Evolutionary conservation across 2,888 invertebrate species (phyloP).

Genomic region (Piscicola geometra): DNA sequence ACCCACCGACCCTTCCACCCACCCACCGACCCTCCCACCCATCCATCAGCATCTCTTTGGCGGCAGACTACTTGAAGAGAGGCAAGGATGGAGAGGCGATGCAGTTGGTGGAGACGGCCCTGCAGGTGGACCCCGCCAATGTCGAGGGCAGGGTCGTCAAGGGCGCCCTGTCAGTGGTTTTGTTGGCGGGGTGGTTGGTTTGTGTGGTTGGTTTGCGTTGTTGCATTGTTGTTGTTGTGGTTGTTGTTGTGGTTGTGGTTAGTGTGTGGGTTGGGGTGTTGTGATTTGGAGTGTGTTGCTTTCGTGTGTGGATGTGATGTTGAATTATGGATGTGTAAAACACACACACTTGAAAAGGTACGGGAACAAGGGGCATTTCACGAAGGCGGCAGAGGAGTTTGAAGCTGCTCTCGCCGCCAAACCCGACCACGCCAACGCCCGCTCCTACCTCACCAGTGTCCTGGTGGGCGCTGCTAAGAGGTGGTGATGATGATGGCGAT

Average conservation of each 20-base stretch:
- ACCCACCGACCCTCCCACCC: not conserved
- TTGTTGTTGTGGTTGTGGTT: too few species aligned
- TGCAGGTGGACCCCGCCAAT: conserved; percentile 62
- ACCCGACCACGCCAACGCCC: conserved; percentile 83
- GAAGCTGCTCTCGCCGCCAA: conserved; percentile 82
- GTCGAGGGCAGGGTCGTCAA: conserved; percentile 73
- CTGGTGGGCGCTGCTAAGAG: conserved; percentile 76
- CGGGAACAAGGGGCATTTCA: conserved; percentile 86
- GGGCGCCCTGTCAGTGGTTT: conserved; percentile 68
- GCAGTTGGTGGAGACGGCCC: conserved; percentile 52
- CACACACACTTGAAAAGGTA: conserved; percentile 57
- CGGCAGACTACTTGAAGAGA: conserved; percentile 87
- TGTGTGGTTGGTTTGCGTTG: too few species aligned
- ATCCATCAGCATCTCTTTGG: conserved; percentile 76
- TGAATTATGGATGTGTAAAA: too few species aligned
- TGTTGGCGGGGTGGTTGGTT: too few species aligned
- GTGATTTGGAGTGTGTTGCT: too few species aligned
- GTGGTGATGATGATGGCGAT: conserved; percentile 48
- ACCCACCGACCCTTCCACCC: too few species aligned
- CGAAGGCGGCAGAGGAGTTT: conserved; percentile 88
- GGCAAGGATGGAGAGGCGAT: conserved; percentile 59
- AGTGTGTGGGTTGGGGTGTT: too few species aligned
- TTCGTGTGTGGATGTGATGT: too few species aligned
- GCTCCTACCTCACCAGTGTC: conserved; percentile 88
- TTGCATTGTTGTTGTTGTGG: too few species aligned